Base-by-base conservation (phyloP, 2,888 invertebrate genomes). In the Drosophila siamana region DNA sequence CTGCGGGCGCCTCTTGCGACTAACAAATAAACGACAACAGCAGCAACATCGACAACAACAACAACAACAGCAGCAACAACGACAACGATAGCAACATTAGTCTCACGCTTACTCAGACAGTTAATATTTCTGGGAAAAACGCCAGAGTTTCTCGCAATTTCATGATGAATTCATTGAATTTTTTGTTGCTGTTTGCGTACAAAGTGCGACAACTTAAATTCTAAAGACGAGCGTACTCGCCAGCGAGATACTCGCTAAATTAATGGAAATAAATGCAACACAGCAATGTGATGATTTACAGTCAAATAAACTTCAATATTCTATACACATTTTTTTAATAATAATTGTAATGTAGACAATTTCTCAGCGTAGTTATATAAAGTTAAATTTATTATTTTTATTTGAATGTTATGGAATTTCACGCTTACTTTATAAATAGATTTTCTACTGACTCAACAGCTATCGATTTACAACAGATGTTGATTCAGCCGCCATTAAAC, bases 161-260 rank as follows among this genome's bases (percentile, higher is more conserved):
- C 85, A 84, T 86, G 88, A 86, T 86, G 88, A 90, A 90, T 90
- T 90, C 89, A 88, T 77, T 85, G 90, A 89, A 90, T 89, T 89
- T 78, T 28, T 68, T 65, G 51, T 44, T 36, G 33, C 61, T 60
- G 65, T 74, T 73, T 74, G 66, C 56, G 66, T 33, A 44, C 55
- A 54, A 55, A 55, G 66, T 47, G 46, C 7, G 13, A 41, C 55
- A 54, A 52, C 52, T 30, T 15, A 71, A 57, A 36, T 7, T 26
- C 5, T 26, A 7, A 26, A 6, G 6, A 6, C 26, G 26, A 26
- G 26, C 6, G 1, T 26, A 6, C 7, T 26, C 26, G 5, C 5
- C 1, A 6, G 26, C 26, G 26, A 26, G 26, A 26, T 26, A 26
- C 26, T 7, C 7, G 2, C 26, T 6, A 26, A 1, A 59, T 19